Evolutionary conservation across 1,140 invertebrate species (phyloP).

Genomic region (Eulimnadia texana): DNA sequence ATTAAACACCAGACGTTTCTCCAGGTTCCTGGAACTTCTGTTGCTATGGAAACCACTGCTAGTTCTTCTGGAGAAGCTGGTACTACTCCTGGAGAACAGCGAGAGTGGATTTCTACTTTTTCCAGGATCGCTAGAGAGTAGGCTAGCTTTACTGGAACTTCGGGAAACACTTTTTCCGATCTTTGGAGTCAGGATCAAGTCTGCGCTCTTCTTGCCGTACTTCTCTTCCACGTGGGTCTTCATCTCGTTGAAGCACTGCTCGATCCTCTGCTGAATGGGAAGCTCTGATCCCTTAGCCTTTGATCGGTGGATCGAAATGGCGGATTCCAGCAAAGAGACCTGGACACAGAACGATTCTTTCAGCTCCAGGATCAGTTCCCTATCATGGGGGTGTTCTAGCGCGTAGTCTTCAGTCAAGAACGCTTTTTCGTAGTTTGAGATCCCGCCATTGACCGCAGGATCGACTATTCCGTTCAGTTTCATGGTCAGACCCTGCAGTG

Average conservation of each 20-base stretch:
- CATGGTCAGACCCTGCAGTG: conserved; percentile 64
- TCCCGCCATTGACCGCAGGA: conserved; percentile 81
- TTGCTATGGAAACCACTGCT: not conserved
- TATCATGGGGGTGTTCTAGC: conserved; percentile 51
- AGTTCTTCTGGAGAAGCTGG: not conserved
- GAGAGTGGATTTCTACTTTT: not conserved
- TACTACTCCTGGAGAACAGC: not conserved
- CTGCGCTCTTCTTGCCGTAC: conserved; percentile 51
- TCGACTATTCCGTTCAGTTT: conserved; percentile 77
- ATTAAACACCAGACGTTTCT: not conserved
- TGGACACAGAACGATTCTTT: conserved; percentile 64
- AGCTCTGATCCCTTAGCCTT: conserved; percentile 45
- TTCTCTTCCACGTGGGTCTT: conserved; percentile 57
- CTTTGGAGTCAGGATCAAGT: conserved; percentile 8
- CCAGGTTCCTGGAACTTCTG: not conserved
- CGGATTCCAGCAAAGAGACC: conserved; percentile 56
- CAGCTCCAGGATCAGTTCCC: conserved; percentile 45
- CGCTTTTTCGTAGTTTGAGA: conserved; percentile 76
- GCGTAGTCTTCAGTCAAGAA: conserved; percentile 63
- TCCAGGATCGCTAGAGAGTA: conserved; percentile 7
- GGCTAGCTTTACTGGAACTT: not conserved
- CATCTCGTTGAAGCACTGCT: conserved; percentile 59
- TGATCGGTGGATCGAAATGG: conserved; percentile 42
- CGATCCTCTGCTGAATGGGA: conserved; percentile 60
- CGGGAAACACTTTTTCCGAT: not conserved